Percentiles rank a stretch among this genome's conserved stretches.
Conservation (phyloP, 2,888 invertebrate species). For the Halictus ligatus region DNA sequence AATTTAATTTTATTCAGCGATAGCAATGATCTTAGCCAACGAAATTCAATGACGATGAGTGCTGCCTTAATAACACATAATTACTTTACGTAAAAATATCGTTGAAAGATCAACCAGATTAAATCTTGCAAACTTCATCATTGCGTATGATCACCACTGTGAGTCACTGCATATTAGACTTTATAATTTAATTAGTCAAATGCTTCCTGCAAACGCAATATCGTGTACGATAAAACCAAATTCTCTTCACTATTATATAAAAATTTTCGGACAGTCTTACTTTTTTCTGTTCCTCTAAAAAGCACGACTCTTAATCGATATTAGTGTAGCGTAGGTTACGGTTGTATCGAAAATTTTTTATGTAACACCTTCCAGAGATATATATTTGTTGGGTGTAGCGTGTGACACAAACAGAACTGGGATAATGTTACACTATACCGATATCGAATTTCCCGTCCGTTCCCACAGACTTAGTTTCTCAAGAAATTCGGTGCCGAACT, state of each 20-base stretch:
- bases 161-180: neutral
- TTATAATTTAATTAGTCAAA: neutral
- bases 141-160: neutral
- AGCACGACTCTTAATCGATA: neutral
- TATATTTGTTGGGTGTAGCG: conserved; percentile 10
- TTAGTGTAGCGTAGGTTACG: neutral
- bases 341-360: neutral
- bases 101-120: neutral
- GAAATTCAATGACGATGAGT: too few species aligned
- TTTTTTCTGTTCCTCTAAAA: neutral
- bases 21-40: too few species aligned
- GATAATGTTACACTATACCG: conserved; percentile 54
- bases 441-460: conserved; percentile 59
- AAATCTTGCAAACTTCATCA: neutral
- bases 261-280: neutral
- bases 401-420: conserved; percentile 47
- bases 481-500: conserved; percentile 40
- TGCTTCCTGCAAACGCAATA: neutral
- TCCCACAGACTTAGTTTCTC: conserved; percentile 49
- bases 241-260: neutral
- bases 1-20: too few species aligned
- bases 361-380: neutral
- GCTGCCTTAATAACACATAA: too few species aligned
- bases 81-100: neutral
- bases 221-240: neutral